These are phyloP conservation scores for Borostomias antarcticus DNA, from an alignment of 2,797 vertebrate species.

Conservation along the genomic window DNA sequence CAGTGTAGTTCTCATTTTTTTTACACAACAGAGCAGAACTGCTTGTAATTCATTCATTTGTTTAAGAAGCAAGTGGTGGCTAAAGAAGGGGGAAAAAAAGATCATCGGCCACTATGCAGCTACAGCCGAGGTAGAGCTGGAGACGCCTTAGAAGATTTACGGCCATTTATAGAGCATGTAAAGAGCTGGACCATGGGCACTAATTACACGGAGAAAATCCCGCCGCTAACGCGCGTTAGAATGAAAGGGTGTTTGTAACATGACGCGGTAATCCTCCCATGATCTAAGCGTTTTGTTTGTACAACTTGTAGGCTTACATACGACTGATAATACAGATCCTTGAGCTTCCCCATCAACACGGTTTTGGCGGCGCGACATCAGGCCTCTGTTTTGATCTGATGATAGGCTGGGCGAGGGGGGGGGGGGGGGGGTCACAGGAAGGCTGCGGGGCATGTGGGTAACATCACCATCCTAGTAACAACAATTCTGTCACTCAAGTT, in stretches of 20 bases:
- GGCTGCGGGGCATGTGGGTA: too few relatives aligned
- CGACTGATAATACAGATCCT: too few relatives aligned
- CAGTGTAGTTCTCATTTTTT: conserved; percentile 39
- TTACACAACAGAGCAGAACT: conserved; percentile 51
- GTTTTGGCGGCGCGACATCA: neutral
- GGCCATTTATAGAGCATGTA: conserved; percentile 40
- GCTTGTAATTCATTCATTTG: conserved; percentile 42
- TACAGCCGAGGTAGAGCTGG: conserved; percentile 37
- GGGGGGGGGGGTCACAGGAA: too few relatives aligned
- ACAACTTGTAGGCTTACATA: too few relatives aligned
- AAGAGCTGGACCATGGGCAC: conserved; percentile 37
- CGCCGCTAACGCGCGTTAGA: conserved; percentile 35
- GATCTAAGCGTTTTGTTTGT: too few relatives aligned
- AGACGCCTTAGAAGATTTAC: conserved; percentile 49
- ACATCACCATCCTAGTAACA: too few relatives aligned
- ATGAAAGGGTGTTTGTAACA: conserved; percentile 51
- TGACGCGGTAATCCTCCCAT: conserved; percentile 40
- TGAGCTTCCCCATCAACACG: too few relatives aligned
- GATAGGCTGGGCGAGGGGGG: too few relatives aligned
- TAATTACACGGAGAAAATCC: conserved; percentile 58
- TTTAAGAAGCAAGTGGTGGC: conserved; percentile 34
- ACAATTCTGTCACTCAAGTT: too few relatives aligned
- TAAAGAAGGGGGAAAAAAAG: conserved; percentile 28
- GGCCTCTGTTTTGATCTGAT: neutral
- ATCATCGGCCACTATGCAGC: conserved; percentile 46